Conservation (phyloP, 2,888 invertebrate species). For the Ophioninae sp. region DNA sequence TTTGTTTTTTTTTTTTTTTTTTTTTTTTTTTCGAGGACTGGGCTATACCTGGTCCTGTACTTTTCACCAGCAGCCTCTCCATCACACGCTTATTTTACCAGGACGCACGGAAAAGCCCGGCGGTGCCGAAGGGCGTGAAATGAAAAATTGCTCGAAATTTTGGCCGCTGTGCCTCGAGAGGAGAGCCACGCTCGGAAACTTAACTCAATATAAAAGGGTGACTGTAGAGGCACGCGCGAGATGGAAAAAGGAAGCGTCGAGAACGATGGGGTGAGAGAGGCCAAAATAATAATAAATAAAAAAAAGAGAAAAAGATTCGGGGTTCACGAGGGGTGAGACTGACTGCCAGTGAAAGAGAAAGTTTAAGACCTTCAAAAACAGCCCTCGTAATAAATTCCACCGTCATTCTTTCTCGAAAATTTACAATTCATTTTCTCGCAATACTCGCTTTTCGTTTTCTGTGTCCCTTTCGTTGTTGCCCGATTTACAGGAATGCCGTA, state of each 20-base stretch:
- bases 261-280: neutral
- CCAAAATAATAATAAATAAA: constrained; percentile 42
- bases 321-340: constrained; percentile 54
- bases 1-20: too few relatives aligned
- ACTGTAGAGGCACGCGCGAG: constrained; percentile 44
- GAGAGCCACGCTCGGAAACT: constrained; percentile 53
- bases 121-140: constrained; percentile 59
- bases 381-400: constrained; percentile 57
- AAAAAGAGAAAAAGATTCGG: neutral
- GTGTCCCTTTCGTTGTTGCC: constrained; percentile 25
- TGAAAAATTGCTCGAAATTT: constrained; percentile 70
- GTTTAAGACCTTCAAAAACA: constrained; percentile 60
- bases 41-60: constrained; percentile 36
- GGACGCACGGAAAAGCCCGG: constrained; percentile 46
- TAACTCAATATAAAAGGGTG: constrained; percentile 64
- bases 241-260: constrained; percentile 22
- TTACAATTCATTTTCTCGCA: constrained; percentile 58
- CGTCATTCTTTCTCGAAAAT: constrained; percentile 53
- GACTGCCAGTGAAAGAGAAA: constrained; percentile 54
- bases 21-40: constrained; percentile 29
- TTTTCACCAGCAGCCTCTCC: constrained; percentile 33
- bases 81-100: constrained; percentile 42
- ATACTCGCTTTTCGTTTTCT: constrained; percentile 31
- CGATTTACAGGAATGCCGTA: neutral
- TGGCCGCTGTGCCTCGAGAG: constrained; percentile 46